phyloP scores from a whole-genome alignment of 2,888 invertebrate species.

The Drosophila buzzatii region DNA sequence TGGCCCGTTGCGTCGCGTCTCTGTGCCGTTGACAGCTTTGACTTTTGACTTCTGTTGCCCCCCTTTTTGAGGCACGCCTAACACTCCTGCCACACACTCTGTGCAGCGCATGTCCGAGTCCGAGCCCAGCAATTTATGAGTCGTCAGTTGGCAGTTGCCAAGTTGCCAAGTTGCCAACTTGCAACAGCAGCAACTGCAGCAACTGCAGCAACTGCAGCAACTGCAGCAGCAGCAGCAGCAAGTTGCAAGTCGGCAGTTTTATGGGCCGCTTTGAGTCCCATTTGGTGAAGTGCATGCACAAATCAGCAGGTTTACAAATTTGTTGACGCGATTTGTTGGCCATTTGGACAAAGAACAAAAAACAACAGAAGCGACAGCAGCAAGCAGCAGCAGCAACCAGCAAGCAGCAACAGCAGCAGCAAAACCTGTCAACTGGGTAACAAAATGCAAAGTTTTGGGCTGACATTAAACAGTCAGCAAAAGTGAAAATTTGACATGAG shows the following conservation, averaged over 20 bases:
- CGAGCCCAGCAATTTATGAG: slow-evolving; percentile 47
- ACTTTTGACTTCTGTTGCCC: slow-evolving; percentile 62
- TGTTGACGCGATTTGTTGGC: slow-evolving; percentile 57
- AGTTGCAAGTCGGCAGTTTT: slow-evolving; percentile 44
- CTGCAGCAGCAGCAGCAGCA: neutral
- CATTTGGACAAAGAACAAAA: slow-evolving; percentile 30
- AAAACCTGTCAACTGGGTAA: slow-evolving; percentile 33
- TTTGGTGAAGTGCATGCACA: slow-evolving; percentile 48
- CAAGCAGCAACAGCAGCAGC: slow-evolving; percentile 6
- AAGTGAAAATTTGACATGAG: slow-evolving; percentile 77
- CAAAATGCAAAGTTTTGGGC: slow-evolving; percentile 54
- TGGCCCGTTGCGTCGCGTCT: neutral
- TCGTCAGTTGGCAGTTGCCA: slow-evolving; percentile 48
- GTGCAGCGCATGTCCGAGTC: slow-evolving; percentile 40
- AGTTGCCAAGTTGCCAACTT: slow-evolving; percentile 28
- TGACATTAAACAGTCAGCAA: slow-evolving; percentile 77
- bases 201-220: slow-evolving; percentile 4
- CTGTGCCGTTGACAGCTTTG: slow-evolving; percentile 67
- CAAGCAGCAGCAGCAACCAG: too few relatives aligned
- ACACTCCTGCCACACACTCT: slow-evolving; percentile 17
- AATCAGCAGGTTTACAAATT: slow-evolving; percentile 69
- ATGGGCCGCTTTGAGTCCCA: slow-evolving; percentile 56
- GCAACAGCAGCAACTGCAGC: slow-evolving; percentile 6
- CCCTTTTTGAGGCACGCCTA: slow-evolving; percentile 34
- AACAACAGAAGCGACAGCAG: neutral